Percentiles rank a stretch among this genome's conserved stretches.
phyloP scores from a whole-genome alignment of 2,113 vertebrate genomes.

The Anoura caudifer region DNA sequence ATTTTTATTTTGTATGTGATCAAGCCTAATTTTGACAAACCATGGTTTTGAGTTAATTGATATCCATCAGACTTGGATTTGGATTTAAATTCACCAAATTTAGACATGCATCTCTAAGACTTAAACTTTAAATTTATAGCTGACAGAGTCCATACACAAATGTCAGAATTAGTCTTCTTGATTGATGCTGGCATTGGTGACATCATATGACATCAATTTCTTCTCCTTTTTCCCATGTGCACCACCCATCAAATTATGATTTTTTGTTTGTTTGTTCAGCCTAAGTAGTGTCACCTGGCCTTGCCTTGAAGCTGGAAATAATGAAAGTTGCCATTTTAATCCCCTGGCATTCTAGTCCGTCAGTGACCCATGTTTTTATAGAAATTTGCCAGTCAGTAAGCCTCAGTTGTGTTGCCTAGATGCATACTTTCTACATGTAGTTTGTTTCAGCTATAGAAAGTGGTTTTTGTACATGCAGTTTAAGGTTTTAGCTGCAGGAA shows the following conservation, averaged over 20 bases:
- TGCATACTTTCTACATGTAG: not conserved
- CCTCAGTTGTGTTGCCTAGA: not conserved
- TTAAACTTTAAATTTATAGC: slow-evolving; percentile 2
- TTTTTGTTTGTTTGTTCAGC: not conserved
- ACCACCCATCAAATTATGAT: slow-evolving; percentile 12
- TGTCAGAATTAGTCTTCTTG: not conserved
- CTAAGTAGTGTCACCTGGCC: slow-evolving; percentile 1
- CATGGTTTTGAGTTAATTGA: slow-evolving; percentile 44
- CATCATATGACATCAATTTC: not conserved
- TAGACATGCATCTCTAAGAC: not conserved
- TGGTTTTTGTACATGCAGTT: not conserved
- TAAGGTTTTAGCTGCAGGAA: not conserved
- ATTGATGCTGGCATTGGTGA: not conserved
- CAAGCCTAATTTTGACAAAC: slow-evolving; percentile 74
- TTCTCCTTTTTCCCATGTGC: not conserved
- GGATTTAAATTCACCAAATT: slow-evolving; percentile 32
- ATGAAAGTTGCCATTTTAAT: slow-evolving; percentile 20
- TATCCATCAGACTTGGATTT: slow-evolving; percentile 22
- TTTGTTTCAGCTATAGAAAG: not conserved
- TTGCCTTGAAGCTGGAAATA: not conserved
- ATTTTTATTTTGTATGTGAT: not conserved
- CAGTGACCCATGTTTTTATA: not conserved
- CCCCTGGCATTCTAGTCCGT: not conserved
- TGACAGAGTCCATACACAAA: not conserved
- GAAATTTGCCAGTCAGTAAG: not conserved